Conservation (phyloP, 1,140 invertebrate genomes). For the Drosophila arizonae region DNA sequence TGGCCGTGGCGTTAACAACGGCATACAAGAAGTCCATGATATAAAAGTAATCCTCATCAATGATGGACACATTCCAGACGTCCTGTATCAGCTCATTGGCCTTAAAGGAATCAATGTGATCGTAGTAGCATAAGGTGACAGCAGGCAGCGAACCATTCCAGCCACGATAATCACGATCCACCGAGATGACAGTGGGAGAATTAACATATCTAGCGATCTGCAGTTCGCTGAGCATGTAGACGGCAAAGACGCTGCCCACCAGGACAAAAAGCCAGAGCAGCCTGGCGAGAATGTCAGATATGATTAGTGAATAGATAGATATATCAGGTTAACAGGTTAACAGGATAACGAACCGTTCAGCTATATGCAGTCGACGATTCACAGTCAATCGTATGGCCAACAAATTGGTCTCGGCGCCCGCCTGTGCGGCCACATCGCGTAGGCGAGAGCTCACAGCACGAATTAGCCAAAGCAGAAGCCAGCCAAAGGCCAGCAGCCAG, state of each 20-base stretch:
- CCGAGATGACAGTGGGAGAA: conserved; percentile 87
- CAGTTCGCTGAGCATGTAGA: conserved; percentile 52
- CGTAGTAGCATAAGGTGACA: conserved; percentile 84
- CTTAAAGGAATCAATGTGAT: conserved; percentile 82
- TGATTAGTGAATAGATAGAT: background rate
- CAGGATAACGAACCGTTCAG: conserved; percentile 48
- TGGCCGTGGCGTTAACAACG: conserved; percentile 82
- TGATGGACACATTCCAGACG: conserved; percentile 73
- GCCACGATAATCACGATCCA: conserved; percentile 87
- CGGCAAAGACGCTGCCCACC: conserved; percentile 49
- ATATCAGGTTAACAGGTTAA: background rate
- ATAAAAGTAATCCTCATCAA: conserved; percentile 80
- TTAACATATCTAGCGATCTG: conserved; percentile 81
- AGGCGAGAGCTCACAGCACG: conserved; percentile 9
- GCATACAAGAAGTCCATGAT: conserved; percentile 82
- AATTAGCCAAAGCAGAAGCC: background rate
- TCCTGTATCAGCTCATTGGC: conserved; percentile 76
- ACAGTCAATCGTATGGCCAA: conserved; percentile 62
- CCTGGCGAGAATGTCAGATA: conserved; percentile 13
- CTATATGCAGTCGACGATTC: conserved; percentile 48
- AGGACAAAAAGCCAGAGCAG: conserved; percentile 62
- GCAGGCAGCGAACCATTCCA: conserved; percentile 87
- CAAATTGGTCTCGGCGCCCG: conserved; percentile 65
- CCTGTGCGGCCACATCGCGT: conserved; percentile 44
- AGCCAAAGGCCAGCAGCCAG: background rate